Evolutionary conservation across 2,888 invertebrate species (phyloP), one percentile per base, ranked within the genome.

Genomic region (Hydraecia micacea): DNA sequence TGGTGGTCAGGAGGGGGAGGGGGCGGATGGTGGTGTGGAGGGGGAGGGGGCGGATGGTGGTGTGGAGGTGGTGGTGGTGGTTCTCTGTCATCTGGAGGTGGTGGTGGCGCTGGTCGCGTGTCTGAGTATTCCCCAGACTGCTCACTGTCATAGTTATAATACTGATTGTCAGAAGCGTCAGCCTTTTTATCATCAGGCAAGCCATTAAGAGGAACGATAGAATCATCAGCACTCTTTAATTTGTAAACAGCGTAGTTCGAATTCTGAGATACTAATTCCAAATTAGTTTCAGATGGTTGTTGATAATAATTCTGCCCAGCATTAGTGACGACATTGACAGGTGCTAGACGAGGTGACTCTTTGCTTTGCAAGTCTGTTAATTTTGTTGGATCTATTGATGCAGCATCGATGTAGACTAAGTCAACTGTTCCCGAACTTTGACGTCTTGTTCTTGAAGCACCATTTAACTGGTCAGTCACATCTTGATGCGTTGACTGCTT

Each of bases 191-290:
- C 60, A 18, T 28, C 55, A 18, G 15, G 3, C 8, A 74, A 63
- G n/a, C 7, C 36, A 63, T 75, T 83, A 0, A 52, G 5, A 72
- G 71, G 7, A 73, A n/a, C 0, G n/a, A 15, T 25, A 13, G 39
- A 58, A 55, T 52, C 71, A 21, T 1, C 67, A 32, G 9, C 18
- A 32, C 28, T 70, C 49, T 71, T 81, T 11, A 83, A 39, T 73
- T 86, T 76, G 58, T 83, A 83, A 49, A 81, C 65, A 0, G 65
- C 25, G 36, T 42, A 83, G 52, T 85, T 25, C 0, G 63, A 49
- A 77, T 83, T 81, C 63, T 83, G 60, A 5, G 86, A 39, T 1
- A 85, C 72, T 32, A 85, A 49, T 75, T 85, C 73, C 49, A 81
- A 58, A 73, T 81, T 81, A 15, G 62, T 36, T 25, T 71, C 70